Conservation (phyloP, 2,113 vertebrate species). For the Morone saxatilis region DNA sequence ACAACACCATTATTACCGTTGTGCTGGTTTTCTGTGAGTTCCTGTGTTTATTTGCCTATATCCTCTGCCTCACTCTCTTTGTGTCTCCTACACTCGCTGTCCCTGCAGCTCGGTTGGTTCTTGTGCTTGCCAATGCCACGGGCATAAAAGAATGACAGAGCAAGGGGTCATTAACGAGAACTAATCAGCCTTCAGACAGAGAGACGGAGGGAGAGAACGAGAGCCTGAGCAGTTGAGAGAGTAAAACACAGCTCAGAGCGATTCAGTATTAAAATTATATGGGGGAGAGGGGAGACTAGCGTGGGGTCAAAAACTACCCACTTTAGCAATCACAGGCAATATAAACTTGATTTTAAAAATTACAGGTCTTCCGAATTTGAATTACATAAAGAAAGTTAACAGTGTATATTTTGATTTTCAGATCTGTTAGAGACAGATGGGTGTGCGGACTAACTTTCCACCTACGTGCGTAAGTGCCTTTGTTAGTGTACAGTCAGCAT, state of each 20-base stretch:
- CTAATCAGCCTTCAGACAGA: constrained; percentile 68
- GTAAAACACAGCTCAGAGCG: constrained; percentile 25
- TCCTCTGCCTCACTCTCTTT: constrained; percentile 36
- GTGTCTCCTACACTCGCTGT: constrained; percentile 35
- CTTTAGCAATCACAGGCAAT: constrained; percentile 12
- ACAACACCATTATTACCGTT: constrained; percentile 44
- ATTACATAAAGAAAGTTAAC: background rate
- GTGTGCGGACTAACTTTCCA: constrained; percentile 1
- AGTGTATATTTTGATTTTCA: background rate
- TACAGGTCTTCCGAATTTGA: constrained; percentile 2
- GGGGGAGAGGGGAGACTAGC: constrained; percentile 4
- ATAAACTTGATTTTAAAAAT: constrained; percentile 22
- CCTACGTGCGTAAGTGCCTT: constrained; percentile 6
- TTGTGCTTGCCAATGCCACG: constrained; percentile 47
- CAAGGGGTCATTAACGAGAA: constrained; percentile 74
- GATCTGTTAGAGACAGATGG: constrained; percentile 30
- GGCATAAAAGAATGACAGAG: constrained; percentile 66
- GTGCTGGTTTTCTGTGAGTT: constrained; percentile 38
- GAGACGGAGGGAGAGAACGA: constrained; percentile 21
- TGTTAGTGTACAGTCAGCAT: constrained; percentile 29
- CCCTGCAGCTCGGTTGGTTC: constrained; percentile 34
- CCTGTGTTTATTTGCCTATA: constrained; percentile 32
- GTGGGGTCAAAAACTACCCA: constrained; percentile 12
- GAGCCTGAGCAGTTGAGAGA: constrained; percentile 27
- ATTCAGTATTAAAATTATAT: constrained; percentile 31